Conservation (phyloP, 2,797 vertebrate species). For the Cossypha dichroa region DNA sequence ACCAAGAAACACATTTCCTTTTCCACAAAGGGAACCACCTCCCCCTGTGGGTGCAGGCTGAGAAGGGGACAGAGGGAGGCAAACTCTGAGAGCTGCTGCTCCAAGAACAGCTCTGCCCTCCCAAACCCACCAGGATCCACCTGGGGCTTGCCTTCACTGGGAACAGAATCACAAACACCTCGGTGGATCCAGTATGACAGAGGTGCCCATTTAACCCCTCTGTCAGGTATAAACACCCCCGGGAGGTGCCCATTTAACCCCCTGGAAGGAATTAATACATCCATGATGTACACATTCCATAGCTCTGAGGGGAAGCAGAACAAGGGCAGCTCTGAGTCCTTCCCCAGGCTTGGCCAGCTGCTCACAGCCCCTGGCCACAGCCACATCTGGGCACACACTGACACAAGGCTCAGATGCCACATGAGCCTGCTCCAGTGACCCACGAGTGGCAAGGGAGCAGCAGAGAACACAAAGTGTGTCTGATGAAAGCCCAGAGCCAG, state of each 20-base stretch:
- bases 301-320: neutral
- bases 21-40: rapidly evolving
- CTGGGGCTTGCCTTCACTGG: neutral
- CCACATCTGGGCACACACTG: neutral
- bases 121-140: no score
- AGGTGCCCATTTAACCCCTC: no score
- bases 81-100: neutral
- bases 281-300: no score
- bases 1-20: rapidly evolving
- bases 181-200: neutral
- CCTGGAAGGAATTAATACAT: no score
- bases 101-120: neutral
- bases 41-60: neutral
- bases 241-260: no score
- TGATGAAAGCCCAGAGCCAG: neutral
- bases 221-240: no score
- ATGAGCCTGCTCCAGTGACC: neutral
- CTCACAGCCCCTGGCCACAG: neutral
- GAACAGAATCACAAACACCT: neutral
- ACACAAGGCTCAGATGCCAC: neutral
- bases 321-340: neutral
- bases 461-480: neutral
- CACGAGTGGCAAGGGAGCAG: neutral
- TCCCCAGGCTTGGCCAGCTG: neutral
- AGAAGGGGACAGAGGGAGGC: rapidly evolving